Conservation (phyloP, 1,140 invertebrate species). For the Drosophila gunungcola region DNA sequence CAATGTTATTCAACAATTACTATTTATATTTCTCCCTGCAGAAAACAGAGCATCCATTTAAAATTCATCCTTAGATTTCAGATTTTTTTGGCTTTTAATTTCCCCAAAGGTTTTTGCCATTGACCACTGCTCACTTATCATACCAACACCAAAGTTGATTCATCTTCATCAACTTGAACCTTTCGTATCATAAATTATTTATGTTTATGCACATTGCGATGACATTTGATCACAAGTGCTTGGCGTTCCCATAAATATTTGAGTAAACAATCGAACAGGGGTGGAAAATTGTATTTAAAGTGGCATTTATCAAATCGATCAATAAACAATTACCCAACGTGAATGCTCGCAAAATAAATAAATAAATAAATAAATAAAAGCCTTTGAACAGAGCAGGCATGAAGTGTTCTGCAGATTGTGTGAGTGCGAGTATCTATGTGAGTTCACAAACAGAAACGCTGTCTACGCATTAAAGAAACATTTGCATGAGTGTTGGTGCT, state of each 20-base stretch:
- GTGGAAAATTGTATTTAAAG: constrained; percentile 35
- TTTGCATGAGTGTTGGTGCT: constrained; percentile 42
- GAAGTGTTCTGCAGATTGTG: constrained; percentile 50
- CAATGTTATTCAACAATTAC: constrained; percentile 1
- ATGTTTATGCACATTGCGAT: constrained; percentile 51
- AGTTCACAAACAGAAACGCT: constrained; percentile 43
- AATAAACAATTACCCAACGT: constrained; percentile 68
- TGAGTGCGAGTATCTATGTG: constrained; percentile 20
- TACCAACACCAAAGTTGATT: constrained; percentile 16
- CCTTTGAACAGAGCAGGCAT: constrained; percentile 8
- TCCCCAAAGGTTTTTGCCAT: constrained; percentile 24
- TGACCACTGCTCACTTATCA: constrained; percentile 36
- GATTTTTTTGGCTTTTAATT: constrained; percentile 34
- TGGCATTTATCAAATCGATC: constrained; percentile 70
- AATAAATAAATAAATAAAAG: constrained; percentile 48
- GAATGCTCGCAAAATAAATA: constrained; percentile 37
- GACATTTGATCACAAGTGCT: constrained; percentile 45
- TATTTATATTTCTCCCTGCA: too few relatives aligned
- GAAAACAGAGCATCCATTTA: neutral
- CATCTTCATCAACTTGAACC: constrained; percentile 37
- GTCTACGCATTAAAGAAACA: constrained; percentile 67
- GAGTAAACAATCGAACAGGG: constrained; percentile 30
- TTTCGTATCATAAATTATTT: constrained; percentile 50
- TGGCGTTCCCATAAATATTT: constrained; percentile 59
- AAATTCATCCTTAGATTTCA: constrained; percentile 29